Percentiles rank a stretch among this genome's conserved stretches.
phyloP scores from a whole-genome alignment of 1,140 invertebrate species.

The Delia radicum region DNA sequence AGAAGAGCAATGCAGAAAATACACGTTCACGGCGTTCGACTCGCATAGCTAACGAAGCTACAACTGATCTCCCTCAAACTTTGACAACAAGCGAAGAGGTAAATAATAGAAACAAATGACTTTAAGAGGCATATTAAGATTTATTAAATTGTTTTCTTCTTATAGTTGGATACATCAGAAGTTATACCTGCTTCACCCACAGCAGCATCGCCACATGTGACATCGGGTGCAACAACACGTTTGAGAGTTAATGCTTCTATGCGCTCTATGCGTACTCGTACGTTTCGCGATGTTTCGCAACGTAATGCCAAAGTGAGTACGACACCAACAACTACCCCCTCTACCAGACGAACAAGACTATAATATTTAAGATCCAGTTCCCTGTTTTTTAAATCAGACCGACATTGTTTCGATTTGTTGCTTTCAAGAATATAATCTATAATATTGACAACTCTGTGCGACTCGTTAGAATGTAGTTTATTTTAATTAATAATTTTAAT shows the following conservation, averaged over 20 bases:
- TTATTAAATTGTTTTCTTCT: not conserved
- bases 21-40: not conserved
- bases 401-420: no score
- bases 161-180: conserved; percentile 36
- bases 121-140: not conserved
- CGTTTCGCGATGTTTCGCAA: conserved; percentile 32
- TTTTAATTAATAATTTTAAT: no score
- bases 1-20: not conserved
- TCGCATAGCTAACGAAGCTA: not conserved
- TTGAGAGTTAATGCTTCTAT: not conserved
- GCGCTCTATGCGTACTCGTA: conserved; percentile 34
- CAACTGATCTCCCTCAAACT: no score
- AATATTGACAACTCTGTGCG: no score
- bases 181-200: conserved; percentile 40
- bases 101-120: not conserved
- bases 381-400: no score
- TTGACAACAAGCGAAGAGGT: conserved; percentile 14
- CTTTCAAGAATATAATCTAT: no score
- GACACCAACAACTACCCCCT: conserved; percentile 22
- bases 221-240: not conserved
- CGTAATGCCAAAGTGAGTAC: conserved; percentile 1
- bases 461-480: no score
- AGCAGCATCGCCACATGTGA: not conserved
- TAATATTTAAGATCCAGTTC: conserved; percentile 16
- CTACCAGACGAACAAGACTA: conserved; percentile 42